Base-by-base conservation (phyloP, 2,797 vertebrate species). In the Gallinago solitaria region DNA sequence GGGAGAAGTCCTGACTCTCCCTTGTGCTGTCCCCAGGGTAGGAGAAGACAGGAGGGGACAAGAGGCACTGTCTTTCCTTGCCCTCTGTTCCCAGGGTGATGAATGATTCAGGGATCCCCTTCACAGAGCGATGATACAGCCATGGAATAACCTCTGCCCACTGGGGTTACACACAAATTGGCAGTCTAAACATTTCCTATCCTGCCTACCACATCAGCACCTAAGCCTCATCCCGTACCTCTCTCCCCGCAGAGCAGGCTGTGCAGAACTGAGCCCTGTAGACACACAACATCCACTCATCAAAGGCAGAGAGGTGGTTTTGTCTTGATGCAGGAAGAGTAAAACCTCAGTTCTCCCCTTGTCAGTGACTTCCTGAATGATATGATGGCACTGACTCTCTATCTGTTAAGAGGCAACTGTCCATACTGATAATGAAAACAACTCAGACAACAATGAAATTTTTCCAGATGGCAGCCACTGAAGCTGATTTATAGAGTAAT, bases 381-480 rank as follows among this genome's bases (percentile, higher is more conserved):
- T 32, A 53, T 3, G 30, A 33, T 69, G 35, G 32, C 35, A 59
- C 23, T 59, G 65, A 30, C 20, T 51, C 3, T 25, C 2, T 32
- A 11, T 47, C 63, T 87, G 7, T 50, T 50, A 61, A 50, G 41
- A 41, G 45, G 21, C 28, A 83, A 6, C 12, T 83, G 64, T 43
- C 51, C 2, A 1, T 53, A 64, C 17, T 15, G 53, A 71, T 63
- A 57, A 78, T 54, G 48, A 69, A 78, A 91, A 75, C 41, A 74
- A 33, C 37, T 91, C 71, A 81, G 73, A n/a, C 39, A 71, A 83
- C 50, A 82, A 57, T 50, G 61, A 89, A 78, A 33, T 78, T 83
- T 12, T 50, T 90, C 89, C 81, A 92, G 59, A 77, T 79, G 87
- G 82, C 54, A 90, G 78, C n/a, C 68, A 67, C 74, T 51, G 77